A percentile compares a stretch with the other conserved stretches of the same genome.
These are phyloP conservation scores for Himalopsyche tibetana DNA, from an alignment of 2,888 invertebrate genomes.

Conservation along the genomic window DNA sequence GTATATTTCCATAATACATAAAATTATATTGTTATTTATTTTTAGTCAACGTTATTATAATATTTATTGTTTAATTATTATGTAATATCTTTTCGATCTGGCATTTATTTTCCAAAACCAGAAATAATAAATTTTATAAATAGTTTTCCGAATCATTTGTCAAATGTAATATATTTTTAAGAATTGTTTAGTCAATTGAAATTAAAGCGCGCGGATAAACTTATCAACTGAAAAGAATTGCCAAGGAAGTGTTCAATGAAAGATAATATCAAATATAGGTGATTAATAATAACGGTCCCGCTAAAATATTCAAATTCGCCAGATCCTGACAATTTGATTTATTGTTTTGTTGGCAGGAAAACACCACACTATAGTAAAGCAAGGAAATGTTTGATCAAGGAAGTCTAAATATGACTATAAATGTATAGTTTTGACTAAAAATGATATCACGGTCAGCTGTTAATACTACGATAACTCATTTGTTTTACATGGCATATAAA, in stretches of 20 bases:
- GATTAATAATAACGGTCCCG: conserved; percentile 3
- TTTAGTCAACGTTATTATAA: too few relatives aligned
- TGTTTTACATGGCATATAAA: background rate
- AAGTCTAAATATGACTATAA: conserved; percentile 27
- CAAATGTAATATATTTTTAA: too few relatives aligned
- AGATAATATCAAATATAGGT: background rate
- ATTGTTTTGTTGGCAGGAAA: background rate
- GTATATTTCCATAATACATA: too few relatives aligned
- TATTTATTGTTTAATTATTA: too few relatives aligned
- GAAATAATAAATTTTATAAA: too few relatives aligned
- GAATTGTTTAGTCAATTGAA: too few relatives aligned
- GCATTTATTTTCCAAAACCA: too few relatives aligned
- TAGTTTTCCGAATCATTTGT: too few relatives aligned
- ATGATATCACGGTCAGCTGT: conserved; percentile 22
- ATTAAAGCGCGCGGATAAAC: too few relatives aligned
- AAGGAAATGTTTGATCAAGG: background rate
- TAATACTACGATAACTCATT: background rate
- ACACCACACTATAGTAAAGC: background rate
- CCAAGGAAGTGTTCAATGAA: background rate
- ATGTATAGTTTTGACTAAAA: background rate
- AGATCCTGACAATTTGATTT: conserved; percentile 3
- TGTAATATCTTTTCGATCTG: too few relatives aligned
- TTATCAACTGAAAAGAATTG: too few relatives aligned
- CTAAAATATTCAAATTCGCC: background rate
- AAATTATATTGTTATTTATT: too few relatives aligned